phyloP scores from a whole-genome alignment of 2,113 vertebrate genomes.

The Hystrix cristata region DNA sequence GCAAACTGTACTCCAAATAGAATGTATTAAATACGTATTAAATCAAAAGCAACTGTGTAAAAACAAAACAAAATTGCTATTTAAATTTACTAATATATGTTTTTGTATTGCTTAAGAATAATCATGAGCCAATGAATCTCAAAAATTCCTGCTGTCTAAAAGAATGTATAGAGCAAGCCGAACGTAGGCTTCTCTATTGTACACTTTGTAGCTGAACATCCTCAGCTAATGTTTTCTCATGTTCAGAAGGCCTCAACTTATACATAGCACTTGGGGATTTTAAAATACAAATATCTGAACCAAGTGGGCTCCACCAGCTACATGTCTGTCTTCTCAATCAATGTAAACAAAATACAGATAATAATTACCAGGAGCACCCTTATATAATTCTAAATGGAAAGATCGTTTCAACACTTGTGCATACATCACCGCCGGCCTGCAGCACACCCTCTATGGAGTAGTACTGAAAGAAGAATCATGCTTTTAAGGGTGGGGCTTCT shows the following conservation, averaged over 20 bases:
- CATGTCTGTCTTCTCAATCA: not conserved
- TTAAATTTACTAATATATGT: constrained; percentile 20
- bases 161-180: not conserved
- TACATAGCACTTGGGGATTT: not conserved
- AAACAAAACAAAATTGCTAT: constrained; percentile 19
- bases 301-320: not conserved
- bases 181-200: not conserved
- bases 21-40: not conserved
- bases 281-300: not conserved
- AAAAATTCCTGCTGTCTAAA: not conserved
- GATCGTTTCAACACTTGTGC: not conserved
- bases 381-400: constrained; percentile 13
- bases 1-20: not conserved
- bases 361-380: not conserved
- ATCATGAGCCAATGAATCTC: not conserved
- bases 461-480: not conserved
- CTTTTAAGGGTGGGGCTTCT: not conserved
- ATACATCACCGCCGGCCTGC: not conserved
- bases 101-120: not conserved
- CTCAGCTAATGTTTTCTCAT: not conserved
- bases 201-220: not conserved
- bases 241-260: not conserved
- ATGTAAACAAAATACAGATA: not conserved
- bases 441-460: constrained; percentile 24
- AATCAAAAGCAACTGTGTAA: constrained; percentile 30